These are phyloP conservation scores for Erithacus rubecula DNA, from an alignment of 2,797 vertebrate species.

Conservation along the genomic window DNA sequence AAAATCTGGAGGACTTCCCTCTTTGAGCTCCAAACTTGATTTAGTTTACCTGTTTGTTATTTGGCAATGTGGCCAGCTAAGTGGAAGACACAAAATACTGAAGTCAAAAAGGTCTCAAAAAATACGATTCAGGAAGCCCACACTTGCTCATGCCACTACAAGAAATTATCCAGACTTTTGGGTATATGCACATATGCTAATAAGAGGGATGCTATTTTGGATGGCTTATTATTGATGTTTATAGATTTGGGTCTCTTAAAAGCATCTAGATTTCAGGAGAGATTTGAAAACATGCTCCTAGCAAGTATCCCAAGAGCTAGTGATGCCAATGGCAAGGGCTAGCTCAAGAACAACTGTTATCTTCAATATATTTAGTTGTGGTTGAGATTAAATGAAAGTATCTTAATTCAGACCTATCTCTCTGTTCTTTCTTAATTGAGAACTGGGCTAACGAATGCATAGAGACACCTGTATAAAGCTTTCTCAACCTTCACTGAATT, in stretches of 20 bases:
- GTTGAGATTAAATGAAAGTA: conserved; percentile 1
- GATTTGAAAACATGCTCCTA: conserved; percentile 10
- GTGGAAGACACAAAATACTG: background rate
- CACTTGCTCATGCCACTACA: background rate
- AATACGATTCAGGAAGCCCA: background rate
- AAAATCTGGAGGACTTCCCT: background rate
- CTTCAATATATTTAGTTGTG: background rate
- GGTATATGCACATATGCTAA: background rate
- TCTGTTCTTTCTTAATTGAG: background rate
- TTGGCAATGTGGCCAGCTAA: background rate
- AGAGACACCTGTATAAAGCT: background rate
- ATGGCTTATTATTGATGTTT: background rate
- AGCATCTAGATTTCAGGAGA: background rate
- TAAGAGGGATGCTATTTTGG: background rate
- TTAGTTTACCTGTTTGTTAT: background rate
- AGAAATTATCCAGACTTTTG: background rate
- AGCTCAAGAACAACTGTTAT: background rate
- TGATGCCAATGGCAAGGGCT: conserved; percentile 12
- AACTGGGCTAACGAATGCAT: background rate
- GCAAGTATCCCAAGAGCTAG: background rate
- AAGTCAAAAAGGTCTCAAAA: background rate
- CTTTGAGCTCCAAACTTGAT: background rate
- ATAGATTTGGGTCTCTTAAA: conserved; percentile 8
- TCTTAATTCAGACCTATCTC: background rate
- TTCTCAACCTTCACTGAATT: background rate